phyloP scores from a whole-genome alignment of 2,888 invertebrate species.

The Hypolimnas misippus region DNA sequence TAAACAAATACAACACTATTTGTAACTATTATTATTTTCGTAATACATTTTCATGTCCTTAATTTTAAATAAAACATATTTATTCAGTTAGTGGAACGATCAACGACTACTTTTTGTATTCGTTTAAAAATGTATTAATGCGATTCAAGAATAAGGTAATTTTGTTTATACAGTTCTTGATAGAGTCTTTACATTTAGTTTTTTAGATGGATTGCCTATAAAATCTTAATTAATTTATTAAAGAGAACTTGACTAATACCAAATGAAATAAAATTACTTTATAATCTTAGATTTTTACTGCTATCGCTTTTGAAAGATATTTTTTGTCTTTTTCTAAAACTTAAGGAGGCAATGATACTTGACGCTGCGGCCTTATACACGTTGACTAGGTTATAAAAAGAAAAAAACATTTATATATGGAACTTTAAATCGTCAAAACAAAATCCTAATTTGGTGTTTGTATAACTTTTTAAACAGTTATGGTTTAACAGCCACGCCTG shows the following conservation, averaged over 20 bases:
- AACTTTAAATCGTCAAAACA: constrained; percentile 3
- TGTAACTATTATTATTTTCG: neutral
- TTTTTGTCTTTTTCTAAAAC: neutral
- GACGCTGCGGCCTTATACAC: neutral
- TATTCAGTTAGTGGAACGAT: too few species aligned
- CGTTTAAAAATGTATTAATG: too few species aligned
- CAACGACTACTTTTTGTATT: too few species aligned
- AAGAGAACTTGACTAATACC: too few species aligned
- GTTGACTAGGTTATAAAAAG: neutral
- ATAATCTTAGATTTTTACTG: neutral
- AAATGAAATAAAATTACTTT: neutral
- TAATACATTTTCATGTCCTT: too few species aligned
- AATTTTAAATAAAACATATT: too few species aligned
- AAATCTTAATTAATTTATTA: too few species aligned
- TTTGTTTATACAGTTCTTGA: too few species aligned
- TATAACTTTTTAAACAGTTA: constrained; percentile 18
- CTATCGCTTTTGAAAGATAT: neutral
- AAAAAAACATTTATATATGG: neutral
- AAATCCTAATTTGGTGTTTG: constrained; percentile 13
- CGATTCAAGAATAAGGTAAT: too few species aligned
- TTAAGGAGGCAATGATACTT: neutral
- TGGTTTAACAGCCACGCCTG: constrained; percentile 54
- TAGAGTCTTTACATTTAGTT: too few species aligned
- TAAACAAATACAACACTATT: too few species aligned
- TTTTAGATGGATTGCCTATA: too few species aligned